Evolutionary conservation across 1,140 invertebrate species (phyloP).

Genomic region (Habropoda laboriosa): DNA sequence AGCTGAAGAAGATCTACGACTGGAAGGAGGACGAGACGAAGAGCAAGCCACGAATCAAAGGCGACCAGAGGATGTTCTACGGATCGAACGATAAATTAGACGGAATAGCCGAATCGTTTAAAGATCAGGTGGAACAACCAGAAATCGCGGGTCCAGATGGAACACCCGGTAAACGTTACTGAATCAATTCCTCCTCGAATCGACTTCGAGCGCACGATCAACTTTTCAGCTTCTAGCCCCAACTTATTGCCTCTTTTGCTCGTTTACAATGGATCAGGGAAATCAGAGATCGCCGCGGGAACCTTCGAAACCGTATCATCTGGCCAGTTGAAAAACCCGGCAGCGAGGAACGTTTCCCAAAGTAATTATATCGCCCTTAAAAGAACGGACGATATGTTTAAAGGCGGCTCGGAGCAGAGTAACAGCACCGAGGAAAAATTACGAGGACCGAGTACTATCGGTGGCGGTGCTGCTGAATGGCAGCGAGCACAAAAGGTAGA

Average conservation of each 20-base stretch:
- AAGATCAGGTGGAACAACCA: not conserved
- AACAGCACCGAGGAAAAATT: slow-evolving; percentile 53
- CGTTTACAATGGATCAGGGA: not conserved
- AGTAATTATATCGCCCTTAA: slow-evolving; percentile 70
- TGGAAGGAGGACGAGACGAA: slow-evolving; percentile 48
- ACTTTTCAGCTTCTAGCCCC: slow-evolving; percentile 22
- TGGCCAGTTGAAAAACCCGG: not conserved
- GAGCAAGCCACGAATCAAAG: slow-evolving; percentile 42
- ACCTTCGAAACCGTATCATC: slow-evolving; percentile 1
- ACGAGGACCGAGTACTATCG: slow-evolving; percentile 20
- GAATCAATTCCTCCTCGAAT: slow-evolving; percentile 14
- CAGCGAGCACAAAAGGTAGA: slow-evolving; percentile 39
- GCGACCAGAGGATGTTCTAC: slow-evolving; percentile 56
- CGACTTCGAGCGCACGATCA: not conserved
- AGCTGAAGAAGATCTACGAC: slow-evolving; percentile 56
- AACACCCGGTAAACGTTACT: slow-evolving; percentile 33
- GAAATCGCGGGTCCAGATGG: not conserved
- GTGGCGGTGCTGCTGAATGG: slow-evolving; percentile 17
- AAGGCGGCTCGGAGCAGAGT: slow-evolving; percentile 67
- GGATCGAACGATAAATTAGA: slow-evolving; percentile 41
- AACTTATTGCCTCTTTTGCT: slow-evolving; percentile 22
- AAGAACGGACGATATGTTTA: slow-evolving; percentile 71
- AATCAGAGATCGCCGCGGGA: not conserved
- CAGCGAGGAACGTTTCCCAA: slow-evolving; percentile 44
- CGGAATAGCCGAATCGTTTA: not conserved